Evolutionary conservation across 2,113 vertebrate genomes (phyloP).

Genomic region (Coracopsis vasa): DNA sequence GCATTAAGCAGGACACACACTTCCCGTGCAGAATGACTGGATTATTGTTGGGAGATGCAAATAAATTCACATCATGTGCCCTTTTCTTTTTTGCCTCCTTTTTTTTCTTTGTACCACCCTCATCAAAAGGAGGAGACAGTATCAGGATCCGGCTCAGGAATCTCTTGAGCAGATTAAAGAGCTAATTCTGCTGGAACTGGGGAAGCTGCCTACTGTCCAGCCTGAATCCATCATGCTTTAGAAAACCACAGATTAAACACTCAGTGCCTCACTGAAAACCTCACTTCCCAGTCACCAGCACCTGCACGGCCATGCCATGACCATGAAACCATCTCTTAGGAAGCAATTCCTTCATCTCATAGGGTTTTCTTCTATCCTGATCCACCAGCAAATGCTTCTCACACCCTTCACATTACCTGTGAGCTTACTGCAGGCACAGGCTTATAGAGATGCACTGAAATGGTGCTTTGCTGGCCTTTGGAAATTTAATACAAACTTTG

Average conservation of each 20-base stretch:
- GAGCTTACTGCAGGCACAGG: neutral
- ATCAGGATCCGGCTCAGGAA: neutral
- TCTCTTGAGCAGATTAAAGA: neutral
- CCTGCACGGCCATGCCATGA: accelerated
- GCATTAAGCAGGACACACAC: neutral
- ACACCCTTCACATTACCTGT: neutral
- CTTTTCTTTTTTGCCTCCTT: neutral
- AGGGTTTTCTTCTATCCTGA: neutral
- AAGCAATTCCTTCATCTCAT: neutral
- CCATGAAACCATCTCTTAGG: neutral
- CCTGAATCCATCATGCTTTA: neutral
- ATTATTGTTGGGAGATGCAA: constrained; percentile 33
- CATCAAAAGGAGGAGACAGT: neutral
- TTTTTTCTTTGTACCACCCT: neutral
- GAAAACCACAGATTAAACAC: neutral
- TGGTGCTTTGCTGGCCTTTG: neutral
- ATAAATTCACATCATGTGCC: constrained; percentile 47
- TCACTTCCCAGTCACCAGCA: neutral
- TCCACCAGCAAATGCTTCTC: neutral
- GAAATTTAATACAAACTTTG: no score
- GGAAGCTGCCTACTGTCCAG: neutral
- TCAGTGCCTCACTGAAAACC: neutral
- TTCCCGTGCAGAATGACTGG: neutral
- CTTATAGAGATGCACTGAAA: neutral
- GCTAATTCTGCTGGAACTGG: neutral